Evolutionary conservation across 2,113 vertebrate species (phyloP), one percentile per base, ranked within the genome.

Genomic region (Ailuropoda melanoleuca): DNA sequence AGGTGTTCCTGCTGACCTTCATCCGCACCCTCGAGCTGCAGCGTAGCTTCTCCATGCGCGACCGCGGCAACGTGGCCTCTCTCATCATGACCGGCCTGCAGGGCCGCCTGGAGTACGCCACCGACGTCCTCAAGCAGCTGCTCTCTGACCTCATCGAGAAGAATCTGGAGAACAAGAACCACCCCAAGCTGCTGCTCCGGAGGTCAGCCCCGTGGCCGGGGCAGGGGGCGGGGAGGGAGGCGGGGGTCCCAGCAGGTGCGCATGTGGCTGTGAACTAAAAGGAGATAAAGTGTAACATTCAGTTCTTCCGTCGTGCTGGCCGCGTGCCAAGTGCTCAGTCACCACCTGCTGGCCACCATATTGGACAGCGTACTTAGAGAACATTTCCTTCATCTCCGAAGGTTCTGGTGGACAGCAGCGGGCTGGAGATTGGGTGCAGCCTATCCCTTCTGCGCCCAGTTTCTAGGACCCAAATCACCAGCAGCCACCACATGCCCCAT

Each of bases 141-240:
- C 99, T 99, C 48, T 99, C 99, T 0, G 99, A 99, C 98, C 99
- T 99, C 98, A 99, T 99, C 13, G 99, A 99, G 93, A 99, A 99
- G 98, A 99, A 99, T 99, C 99, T 99, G 98, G 99, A 99, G 97
- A 99, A 99, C 98, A 99, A 99, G 98, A 99, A 99, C 98, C 99
- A 99, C 91, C 99, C 99, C 96, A 99, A 99, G 82, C 99, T 99
- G 97, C 99, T 99, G 34, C 99, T 99, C 96, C 99, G 99, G 98
- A 99, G 99, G 99, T 99, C 78, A 43, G 97, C 37, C 84, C 56
- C 0, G 1, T 0, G 21, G 13, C 62, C 5, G 0, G 55, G 37
- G n/a, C 5, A 0, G 55, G 37, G n/a, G 4, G 3, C 1, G 7
- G 72, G 92, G 29, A 43, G 39, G 78, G 39, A 2, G 19, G 60